Conservation (phyloP, 2,888 invertebrate genomes). For the Acrobasis consociella region DNA sequence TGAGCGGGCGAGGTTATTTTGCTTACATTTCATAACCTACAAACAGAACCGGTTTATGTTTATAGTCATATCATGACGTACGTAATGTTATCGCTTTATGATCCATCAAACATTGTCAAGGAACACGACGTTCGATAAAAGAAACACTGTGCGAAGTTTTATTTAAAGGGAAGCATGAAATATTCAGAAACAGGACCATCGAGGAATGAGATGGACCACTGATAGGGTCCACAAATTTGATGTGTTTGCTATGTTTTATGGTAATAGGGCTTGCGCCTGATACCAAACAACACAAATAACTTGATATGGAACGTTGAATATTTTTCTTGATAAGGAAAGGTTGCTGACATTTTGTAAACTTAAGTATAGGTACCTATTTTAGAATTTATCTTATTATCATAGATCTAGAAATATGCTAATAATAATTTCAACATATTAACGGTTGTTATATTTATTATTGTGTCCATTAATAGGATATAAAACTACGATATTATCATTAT, state of each 20-base stretch:
- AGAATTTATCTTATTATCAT: no score
- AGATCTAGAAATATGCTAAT: no score
- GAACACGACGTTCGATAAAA: conserved; percentile 20
- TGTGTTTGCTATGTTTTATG: conserved; percentile 17
- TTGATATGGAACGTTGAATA: neutral
- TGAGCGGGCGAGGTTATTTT: conserved; percentile 2
- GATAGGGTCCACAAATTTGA: conserved; percentile 17
- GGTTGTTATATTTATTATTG: no score
- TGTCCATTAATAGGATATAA: no score
- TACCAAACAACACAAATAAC: neutral
- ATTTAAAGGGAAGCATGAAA: conserved; percentile 19
- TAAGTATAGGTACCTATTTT: no score
- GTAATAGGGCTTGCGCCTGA: neutral
- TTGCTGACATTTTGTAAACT: no score
- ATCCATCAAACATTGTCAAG: conserved; percentile 42
- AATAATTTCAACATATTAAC: no score
- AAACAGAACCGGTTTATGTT: conserved; percentile 39
- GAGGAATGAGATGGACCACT: conserved; percentile 11
- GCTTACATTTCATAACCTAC: conserved; percentile 25
- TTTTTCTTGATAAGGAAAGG: neutral
- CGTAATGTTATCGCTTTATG: conserved; percentile 38
- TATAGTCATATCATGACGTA: conserved; percentile 32
- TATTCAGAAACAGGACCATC: conserved; percentile 17
- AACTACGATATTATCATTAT: no score
- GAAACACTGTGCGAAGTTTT: conserved; percentile 17